Evolutionary conservation across 2,888 invertebrate genomes (phyloP).

Genomic region (Tridacna gigas): DNA sequence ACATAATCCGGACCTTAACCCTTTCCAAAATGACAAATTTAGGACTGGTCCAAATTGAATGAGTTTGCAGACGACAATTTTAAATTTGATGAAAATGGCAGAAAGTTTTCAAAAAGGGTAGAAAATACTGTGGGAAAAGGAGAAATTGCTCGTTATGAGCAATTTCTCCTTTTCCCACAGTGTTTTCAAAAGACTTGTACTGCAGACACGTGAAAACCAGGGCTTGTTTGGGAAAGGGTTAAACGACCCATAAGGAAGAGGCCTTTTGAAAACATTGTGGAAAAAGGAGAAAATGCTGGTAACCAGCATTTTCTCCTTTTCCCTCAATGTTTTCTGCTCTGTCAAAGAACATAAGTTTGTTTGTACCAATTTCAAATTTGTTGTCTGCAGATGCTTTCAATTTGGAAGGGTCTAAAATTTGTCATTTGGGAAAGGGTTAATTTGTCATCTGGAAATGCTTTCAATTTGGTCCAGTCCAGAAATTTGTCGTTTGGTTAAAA

Average conservation of each 20-base stretch:
- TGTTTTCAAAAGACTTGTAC: background rate
- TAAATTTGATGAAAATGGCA: background rate
- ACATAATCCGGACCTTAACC: too few relatives aligned
- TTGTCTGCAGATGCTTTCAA: too few relatives aligned
- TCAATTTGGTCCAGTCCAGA: too few relatives aligned
- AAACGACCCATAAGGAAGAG: background rate
- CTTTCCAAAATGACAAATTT: too few relatives aligned
- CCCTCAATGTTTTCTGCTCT: background rate
- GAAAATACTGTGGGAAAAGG: background rate
- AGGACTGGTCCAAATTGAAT: too few relatives aligned
- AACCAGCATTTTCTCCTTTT: background rate
- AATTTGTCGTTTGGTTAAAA: too few relatives aligned
- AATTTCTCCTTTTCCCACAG: conserved; percentile 1
- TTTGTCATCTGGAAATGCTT: too few relatives aligned
- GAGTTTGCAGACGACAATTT: background rate
- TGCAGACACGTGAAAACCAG: background rate
- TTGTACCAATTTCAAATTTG: too few relatives aligned
- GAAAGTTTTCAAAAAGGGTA: background rate
- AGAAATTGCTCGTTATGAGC: background rate
- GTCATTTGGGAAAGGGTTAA: too few relatives aligned
- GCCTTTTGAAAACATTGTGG: too few relatives aligned
- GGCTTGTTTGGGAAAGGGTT: background rate
- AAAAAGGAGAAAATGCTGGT: too few relatives aligned
- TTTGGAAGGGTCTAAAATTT: too few relatives aligned
- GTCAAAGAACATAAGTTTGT: background rate